Percentiles rank a stretch among this genome's conserved stretches.
Conservation (phyloP, 1,140 invertebrate genomes). For the Pseudomyrmex gracilis region DNA sequence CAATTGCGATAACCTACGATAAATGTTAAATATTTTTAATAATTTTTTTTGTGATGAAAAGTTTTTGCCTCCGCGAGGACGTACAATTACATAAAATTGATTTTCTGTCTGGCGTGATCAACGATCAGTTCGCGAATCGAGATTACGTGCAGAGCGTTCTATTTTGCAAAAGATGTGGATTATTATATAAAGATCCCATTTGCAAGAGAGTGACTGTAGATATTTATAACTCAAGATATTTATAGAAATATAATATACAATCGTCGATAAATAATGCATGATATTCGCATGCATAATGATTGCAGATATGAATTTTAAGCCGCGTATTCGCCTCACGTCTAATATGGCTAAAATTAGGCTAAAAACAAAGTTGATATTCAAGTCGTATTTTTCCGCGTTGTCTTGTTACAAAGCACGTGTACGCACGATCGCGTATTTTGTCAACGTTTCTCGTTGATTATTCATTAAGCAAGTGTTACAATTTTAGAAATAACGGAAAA, state of each 20-base stretch:
- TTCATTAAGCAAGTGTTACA: background rate
- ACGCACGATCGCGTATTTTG: background rate
- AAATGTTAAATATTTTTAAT: background rate
- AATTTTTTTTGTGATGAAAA: background rate
- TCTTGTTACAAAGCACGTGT: background rate
- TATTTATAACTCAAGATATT: slow-evolving; percentile 24
- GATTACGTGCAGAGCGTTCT: too few relatives aligned
- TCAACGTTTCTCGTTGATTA: background rate
- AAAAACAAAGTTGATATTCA: slow-evolving; percentile 24
- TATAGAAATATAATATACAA: too few relatives aligned
- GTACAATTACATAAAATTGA: background rate
- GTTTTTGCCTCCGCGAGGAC: background rate
- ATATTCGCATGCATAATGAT: background rate
- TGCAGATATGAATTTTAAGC: background rate
- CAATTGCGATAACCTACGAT: slow-evolving; percentile 21
- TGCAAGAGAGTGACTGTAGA: background rate
- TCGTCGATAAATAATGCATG: slow-evolving; percentile 22
- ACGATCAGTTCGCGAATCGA: too few relatives aligned
- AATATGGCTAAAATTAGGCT: background rate
- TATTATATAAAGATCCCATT: too few relatives aligned
- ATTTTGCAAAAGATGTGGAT: too few relatives aligned
- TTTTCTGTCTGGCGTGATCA: background rate
- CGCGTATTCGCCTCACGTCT: background rate
- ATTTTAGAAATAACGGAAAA: background rate
- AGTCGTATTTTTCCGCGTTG: background rate